phyloP scores from a whole-genome alignment of 2,113 vertebrate species.

The Nyctereutes procyonoides region DNA sequence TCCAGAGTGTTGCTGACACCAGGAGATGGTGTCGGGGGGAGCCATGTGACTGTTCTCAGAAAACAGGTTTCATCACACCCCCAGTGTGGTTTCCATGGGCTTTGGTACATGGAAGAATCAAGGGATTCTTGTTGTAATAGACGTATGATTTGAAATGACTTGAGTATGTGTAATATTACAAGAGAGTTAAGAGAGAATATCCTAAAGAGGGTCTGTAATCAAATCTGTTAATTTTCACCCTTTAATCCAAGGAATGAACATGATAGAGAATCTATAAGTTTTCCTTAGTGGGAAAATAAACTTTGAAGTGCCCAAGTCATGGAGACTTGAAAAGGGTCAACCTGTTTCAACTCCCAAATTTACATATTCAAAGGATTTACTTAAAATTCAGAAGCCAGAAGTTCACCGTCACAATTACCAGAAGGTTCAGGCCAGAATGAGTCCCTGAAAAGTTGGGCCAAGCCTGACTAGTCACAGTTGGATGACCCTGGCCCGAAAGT shows the following conservation, averaged over 20 bases:
- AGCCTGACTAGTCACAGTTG: not conserved
- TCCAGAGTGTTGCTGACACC: not conserved
- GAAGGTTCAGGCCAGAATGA: conserved; percentile 59
- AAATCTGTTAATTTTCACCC: conserved; percentile 26
- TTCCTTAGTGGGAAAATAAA: conserved; percentile 58
- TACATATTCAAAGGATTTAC: conserved; percentile 60
- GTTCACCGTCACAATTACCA: conserved; percentile 24
- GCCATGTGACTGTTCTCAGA: not conserved
- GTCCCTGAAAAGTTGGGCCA: conserved; percentile 50
- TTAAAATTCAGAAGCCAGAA: conserved; percentile 65
- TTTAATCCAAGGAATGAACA: conserved; percentile 53
- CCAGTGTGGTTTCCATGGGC: not conserved
- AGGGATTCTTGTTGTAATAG: conserved; percentile 27
- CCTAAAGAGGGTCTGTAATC: not conserved
- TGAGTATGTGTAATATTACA: conserved; percentile 38
- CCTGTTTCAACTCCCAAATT: conserved; percentile 64
- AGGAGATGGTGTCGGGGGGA: not conserved
- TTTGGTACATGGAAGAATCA: not conserved
- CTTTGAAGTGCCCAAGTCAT: conserved; percentile 72
- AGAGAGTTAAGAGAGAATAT: conserved; percentile 24
- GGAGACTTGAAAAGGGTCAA: conserved; percentile 68
- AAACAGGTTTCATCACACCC: not conserved
- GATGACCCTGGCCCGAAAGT: conserved; percentile 41
- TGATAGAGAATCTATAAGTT: conserved; percentile 53
- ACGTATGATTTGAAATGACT: conserved; percentile 39